Evolutionary conservation across 2,888 invertebrate genomes (phyloP), one percentile per base, ranked within the genome.

Genomic region (Entomobrya multifasciata): DNA sequence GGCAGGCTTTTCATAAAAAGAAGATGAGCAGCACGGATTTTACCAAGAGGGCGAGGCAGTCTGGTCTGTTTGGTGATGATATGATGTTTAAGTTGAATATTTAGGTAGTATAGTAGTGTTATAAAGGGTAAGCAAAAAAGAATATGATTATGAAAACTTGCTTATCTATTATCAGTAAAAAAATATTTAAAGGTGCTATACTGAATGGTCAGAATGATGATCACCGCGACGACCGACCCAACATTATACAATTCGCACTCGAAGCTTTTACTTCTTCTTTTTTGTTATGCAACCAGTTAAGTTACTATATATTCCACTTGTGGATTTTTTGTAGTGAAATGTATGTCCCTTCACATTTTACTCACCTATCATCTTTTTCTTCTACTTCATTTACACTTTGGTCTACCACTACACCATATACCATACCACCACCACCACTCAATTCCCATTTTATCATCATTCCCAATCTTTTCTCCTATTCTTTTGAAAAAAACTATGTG

Each of bases 1-100:
- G 86, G 86, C 86, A 78, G 85, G 78, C 85, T 85, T 79, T 78
- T 36, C n/a, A 62, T 25, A 78, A 74, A 36, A 52, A 74, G 25
- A 74, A 55, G 52, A 55, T 74, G 74, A 52, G 44, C 49, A 57
- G 25, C 36, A 36, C 36, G 36, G 36, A 6, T 36, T 36, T 36
- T 36, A 36, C 36, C 65, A 10, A 52, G 86, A 86, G 84, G 83
- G 83, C 76, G 83, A 83, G 83, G 76, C 83, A 76, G 65, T 74
- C 52, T 74, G 70, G 47, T 70, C 83, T 62, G 65, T 74, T 30
- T 74, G 70, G 47, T 70, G 47, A 6, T 70, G 47, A 36, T 36
- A 8, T 36, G n/a, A n/a, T n/a, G n/a, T n/a, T n/a, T n/a, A n/a
- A n/a, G n/a, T n/a, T n/a, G n/a, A n/a, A n/a, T n/a, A n/a, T n/a